These are phyloP conservation scores for Cetonia aurata DNA, from an alignment of 2,888 invertebrate species.

Conservation along the genomic window DNA sequence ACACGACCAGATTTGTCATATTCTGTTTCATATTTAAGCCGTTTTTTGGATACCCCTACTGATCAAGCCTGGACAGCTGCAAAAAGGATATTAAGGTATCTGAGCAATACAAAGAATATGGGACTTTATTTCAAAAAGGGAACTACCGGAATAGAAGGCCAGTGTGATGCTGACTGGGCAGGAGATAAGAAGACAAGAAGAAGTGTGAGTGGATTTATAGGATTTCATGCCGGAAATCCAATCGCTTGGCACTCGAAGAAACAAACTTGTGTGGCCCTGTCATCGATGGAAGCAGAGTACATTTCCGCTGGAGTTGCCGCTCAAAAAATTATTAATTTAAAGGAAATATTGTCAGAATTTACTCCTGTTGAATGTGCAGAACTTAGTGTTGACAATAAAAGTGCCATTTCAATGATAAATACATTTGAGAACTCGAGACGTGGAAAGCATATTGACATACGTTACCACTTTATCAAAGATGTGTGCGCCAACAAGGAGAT, in stretches of 20 bases:
- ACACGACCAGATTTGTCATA: conserved; percentile 43
- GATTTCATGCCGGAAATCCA: conserved; percentile 48
- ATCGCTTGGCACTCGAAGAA: conserved; percentile 50
- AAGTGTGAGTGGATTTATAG: conserved; percentile 51
- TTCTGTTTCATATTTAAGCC: conserved; percentile 20
- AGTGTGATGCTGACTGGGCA: conserved; percentile 2
- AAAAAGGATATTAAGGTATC: conserved; percentile 8
- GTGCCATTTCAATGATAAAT: conserved; percentile 21
- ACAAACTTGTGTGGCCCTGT: conserved; percentile 50
- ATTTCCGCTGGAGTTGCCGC: conserved; percentile 43
- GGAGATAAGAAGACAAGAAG: conserved; percentile 30
- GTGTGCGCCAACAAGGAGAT: conserved; percentile 35
- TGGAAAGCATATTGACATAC: conserved; percentile 43
- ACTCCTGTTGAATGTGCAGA: not conserved
- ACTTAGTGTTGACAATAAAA: too few species aligned
- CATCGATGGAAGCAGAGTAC: conserved; percentile 49
- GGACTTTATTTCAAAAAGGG: conserved; percentile 1
- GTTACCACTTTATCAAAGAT: conserved; percentile 41
- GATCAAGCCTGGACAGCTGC: conserved; percentile 9
- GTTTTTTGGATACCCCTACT: conserved; percentile 11
- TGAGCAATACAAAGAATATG: conserved; percentile 5
- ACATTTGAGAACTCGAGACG: conserved; percentile 38
- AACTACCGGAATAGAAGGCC: not conserved
- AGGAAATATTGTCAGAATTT: conserved; percentile 35
- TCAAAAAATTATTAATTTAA: conserved; percentile 43